Evolutionary conservation across 2,888 invertebrate genomes (phyloP), one percentile per base, ranked within the genome.

Genomic region (Chloromyia formosa): DNA sequence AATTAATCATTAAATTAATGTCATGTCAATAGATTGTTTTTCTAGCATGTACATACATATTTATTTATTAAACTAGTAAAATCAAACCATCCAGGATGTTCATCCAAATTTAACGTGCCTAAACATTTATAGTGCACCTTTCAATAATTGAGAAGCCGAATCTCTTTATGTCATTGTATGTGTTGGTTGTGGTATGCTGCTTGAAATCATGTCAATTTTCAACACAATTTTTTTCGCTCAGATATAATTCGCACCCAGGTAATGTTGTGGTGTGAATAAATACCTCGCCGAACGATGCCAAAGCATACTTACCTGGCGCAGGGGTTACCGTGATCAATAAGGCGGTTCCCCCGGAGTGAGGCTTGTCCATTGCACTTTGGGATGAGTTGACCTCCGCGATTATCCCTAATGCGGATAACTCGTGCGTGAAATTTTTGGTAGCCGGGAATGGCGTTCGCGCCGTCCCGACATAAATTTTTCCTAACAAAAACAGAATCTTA

Each of bases 311-410:
- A 73, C 73, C 73, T 35, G 27, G 27, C 27, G 27, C 27, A 35
- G 27, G 27, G 27, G 27, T 35, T 35, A 35, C 27, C 27, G 27
- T 35, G 27, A 35, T 35, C 27, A 35, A 4, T 7, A 35, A 35
- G 27, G 27, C 27, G 27, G 27, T 73, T 90, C 89, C 79, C 88
- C 89, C 90, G 88, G 89, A 89, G 87, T 82, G 90, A 91, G 90
- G 88, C 89, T 87, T 84, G 86, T 84, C 87, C 91, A 90, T 91
- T 90, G 90, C 90, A 91, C 90, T 4, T 87, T 81, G 86, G 90
- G 87, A 86, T 84, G 87, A 87, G 90, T 87, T 90, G 90, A 90
- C 89, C 87, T 88, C 87, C 89, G 90, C 90, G 90, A 89, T 89
- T 89, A 87, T 86, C 87, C 88, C 89, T 88, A 89, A 89, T 88